These are phyloP conservation scores for Desmophyllum pertusum DNA, from an alignment of 92 coral and sea anemone species.

Conservation along the genomic window DNA sequence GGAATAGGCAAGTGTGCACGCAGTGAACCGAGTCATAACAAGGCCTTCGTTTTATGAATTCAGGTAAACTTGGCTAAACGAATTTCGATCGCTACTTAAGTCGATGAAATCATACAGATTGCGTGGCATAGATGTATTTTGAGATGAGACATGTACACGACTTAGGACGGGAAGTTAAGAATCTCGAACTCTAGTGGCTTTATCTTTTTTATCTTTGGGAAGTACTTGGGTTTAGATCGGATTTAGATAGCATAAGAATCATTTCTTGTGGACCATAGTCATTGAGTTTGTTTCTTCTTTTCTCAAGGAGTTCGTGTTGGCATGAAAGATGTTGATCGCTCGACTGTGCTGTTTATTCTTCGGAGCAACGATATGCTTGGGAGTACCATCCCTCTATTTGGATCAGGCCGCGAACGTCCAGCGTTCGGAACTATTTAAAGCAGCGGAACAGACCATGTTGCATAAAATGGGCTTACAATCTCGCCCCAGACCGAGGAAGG, in stretches of 20 bases:
- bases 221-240: conserved; percentile 20
- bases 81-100: conserved; percentile 12
- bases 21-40: conserved; percentile 1
- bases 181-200: conserved; percentile 25
- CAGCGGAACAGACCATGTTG: conserved; percentile 71
- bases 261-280: conserved; percentile 5
- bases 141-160: conserved; percentile 15
- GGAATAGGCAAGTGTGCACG: conserved; percentile 13
- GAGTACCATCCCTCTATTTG: conserved; percentile 28
- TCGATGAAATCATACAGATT: conserved; percentile 13
- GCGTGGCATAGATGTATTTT: neutral
- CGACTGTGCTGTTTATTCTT: conserved; percentile 68
- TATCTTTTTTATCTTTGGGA: conserved; percentile 29
- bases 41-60: neutral
- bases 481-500: conserved; percentile 69
- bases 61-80: conserved; percentile 26
- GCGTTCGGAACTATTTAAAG: conserved; percentile 64
- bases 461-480: conserved; percentile 75
- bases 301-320: conserved; percentile 50
- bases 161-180: conserved; percentile 18
- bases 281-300: conserved; percentile 32
- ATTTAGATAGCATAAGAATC: conserved; percentile 17
- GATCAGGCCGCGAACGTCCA: conserved; percentile 17
- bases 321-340: conserved; percentile 68
- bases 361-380: conserved; percentile 58